Evolutionary conservation across 2,113 vertebrate species (phyloP).

Genomic region (Anthoscopus minutus): DNA sequence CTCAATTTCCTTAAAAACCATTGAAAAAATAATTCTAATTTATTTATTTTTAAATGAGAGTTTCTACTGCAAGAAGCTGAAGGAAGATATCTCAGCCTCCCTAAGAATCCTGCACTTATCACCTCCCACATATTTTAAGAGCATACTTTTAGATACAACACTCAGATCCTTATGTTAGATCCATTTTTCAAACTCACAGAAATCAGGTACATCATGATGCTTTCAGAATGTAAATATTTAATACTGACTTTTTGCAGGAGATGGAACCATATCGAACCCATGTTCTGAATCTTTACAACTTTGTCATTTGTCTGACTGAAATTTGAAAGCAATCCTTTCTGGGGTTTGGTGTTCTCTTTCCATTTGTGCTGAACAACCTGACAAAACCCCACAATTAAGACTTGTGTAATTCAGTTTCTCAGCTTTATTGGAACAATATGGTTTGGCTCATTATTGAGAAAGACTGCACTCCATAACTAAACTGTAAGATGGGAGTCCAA

Average conservation of each 20-base stretch:
- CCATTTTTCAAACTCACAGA: not conserved
- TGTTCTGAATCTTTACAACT: not conserved
- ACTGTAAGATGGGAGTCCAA: not conserved
- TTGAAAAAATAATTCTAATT: not conserved
- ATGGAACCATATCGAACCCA: not conserved
- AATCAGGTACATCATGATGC: not conserved
- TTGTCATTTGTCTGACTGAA: not conserved
- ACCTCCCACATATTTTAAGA: not conserved
- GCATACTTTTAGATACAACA: not conserved
- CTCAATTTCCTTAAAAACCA: not conserved
- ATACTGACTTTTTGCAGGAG: not conserved
- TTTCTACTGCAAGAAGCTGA: not conserved
- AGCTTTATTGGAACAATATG: not conserved
- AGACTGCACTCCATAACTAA: not conserved
- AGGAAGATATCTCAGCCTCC: not conserved
- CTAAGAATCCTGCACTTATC: not conserved
- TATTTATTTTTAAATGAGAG: not conserved
- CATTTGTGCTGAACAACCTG: not conserved
- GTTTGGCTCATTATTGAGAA: not conserved
- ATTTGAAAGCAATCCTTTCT: not conserved
- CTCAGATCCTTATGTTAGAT: not conserved
- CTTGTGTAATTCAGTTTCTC: not conserved
- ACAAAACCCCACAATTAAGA: not conserved
- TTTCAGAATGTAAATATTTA: conserved; percentile 20
- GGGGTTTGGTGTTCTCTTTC: not conserved